Base-by-base conservation (phyloP, 2,888 invertebrate species). In the Eupithecia dodoneata region DNA sequence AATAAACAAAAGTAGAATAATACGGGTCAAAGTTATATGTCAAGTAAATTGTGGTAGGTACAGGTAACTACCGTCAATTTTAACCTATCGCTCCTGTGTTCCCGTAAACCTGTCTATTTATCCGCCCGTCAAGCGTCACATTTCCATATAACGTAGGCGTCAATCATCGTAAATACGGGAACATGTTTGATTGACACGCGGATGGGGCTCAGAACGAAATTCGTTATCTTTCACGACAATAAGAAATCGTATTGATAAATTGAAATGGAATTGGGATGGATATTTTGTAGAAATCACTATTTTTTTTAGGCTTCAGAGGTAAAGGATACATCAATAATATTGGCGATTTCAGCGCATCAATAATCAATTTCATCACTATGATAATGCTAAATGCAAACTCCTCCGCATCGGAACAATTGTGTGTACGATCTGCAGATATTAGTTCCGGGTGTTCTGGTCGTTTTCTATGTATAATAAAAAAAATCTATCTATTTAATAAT, bases 131-230 rank as follows among this genome's bases (percentile, higher is more conserved):
- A 72, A 52, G 15, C 18, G 70, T 49, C 45, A 71, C 49, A 70
- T 78, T 78, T 72, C 76, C 76, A 79, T 76, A 79, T 72, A 55
- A 70, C 49, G 42, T 45, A 74, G 15, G 45, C 67, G 67, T 45
- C 67, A 79, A 79, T 79, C 78, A 79, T 74, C 65, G 76, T 76
- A 76, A 78, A 76, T 12, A 75, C 72, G 59, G 66, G 13, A 72
- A 69, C 72, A 74, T 9, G 41, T 76, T 79, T 79, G 78, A 79
- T 79, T 79, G 78, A 76, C 78, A 67, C 76, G 65, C 55, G 66
- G 69, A 73, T 69, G 47, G 75, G 41, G 71, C 52, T 79, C 72
- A 47, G 30, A 49, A 49, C 67, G 49, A 72, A 74, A 78, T 76
- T 72, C 78, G 72, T 78, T 78, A 76, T 78, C 74, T 76, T 30